Conservation (phyloP, 2,113 vertebrate genomes). For the Nothoprocta perdicaria region DNA sequence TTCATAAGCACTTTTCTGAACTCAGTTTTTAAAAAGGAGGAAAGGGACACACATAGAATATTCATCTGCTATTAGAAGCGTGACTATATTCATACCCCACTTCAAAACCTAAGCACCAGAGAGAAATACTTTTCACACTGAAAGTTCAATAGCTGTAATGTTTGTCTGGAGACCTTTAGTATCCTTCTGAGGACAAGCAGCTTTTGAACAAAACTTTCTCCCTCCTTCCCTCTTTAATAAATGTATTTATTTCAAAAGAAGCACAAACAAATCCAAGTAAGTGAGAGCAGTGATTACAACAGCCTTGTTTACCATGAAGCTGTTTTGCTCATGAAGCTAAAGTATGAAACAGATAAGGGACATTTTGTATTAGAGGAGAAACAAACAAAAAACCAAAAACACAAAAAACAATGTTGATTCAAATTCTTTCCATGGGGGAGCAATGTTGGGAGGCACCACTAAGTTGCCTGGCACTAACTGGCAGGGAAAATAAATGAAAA, state of each 20-base stretch:
- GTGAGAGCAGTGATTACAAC: neutral
- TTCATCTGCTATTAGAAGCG: neutral
- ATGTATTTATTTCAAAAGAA: neutral
- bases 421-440: constrained; percentile 14
- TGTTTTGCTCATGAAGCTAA: neutral
- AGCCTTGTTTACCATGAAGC: neutral
- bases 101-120: neutral
- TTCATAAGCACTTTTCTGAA: neutral
- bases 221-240: neutral
- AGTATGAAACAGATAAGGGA: neutral
- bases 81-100: neutral
- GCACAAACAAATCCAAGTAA: neutral
- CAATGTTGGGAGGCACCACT: constrained; percentile 4
- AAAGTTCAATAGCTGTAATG: neutral
- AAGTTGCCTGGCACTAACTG: constrained; percentile 60
- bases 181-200: neutral
- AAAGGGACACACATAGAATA: neutral
- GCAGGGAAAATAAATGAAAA: constrained; percentile 57
- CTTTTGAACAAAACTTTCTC: neutral
- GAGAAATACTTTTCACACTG: neutral
- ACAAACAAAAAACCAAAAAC: too few relatives aligned
- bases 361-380: neutral
- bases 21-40: neutral
- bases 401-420: constrained; percentile 6
- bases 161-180: neutral